phyloP scores from a whole-genome alignment of 2,888 invertebrate species.

The Syrista parreyssii region DNA sequence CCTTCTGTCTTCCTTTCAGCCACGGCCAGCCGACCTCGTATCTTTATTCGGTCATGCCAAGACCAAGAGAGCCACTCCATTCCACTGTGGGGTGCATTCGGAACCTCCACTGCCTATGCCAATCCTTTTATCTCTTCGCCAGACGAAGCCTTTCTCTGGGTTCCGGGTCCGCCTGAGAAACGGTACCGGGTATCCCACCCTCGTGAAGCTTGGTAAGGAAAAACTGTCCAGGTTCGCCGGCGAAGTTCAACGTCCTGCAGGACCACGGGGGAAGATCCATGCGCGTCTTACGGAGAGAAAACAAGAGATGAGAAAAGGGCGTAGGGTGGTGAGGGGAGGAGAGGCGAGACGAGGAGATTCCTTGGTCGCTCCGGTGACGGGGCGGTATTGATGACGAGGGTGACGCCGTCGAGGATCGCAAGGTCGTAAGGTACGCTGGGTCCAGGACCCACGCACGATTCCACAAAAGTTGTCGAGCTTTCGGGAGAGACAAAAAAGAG shows the following conservation, averaged over 20 bases:
- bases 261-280: background rate
- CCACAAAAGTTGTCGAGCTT: background rate
- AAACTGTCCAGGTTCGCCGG: background rate
- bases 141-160: background rate
- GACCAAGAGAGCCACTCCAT: constrained; percentile 9
- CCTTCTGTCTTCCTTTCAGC: constrained; percentile 16
- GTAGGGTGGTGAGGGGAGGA: background rate
- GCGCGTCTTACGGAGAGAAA: background rate
- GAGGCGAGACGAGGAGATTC: background rate
- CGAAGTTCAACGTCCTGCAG: background rate
- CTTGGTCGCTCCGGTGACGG: constrained; percentile 7
- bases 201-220: background rate
- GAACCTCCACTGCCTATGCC: background rate
- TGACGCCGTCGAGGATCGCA: constrained; percentile 9
- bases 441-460: background rate
- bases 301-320: constrained; percentile 24
- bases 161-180: background rate
- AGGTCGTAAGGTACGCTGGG: background rate
- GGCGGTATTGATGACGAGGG: constrained; percentile 25
- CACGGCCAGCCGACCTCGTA: constrained; percentile 42
- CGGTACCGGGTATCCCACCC: background rate
- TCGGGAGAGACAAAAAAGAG: constrained; percentile 8
- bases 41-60: constrained; percentile 50
- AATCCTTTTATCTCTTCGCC: background rate
- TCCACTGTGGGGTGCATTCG: background rate